Conservation (phyloP, 2,888 invertebrate species). For the Proisotoma minuta region DNA sequence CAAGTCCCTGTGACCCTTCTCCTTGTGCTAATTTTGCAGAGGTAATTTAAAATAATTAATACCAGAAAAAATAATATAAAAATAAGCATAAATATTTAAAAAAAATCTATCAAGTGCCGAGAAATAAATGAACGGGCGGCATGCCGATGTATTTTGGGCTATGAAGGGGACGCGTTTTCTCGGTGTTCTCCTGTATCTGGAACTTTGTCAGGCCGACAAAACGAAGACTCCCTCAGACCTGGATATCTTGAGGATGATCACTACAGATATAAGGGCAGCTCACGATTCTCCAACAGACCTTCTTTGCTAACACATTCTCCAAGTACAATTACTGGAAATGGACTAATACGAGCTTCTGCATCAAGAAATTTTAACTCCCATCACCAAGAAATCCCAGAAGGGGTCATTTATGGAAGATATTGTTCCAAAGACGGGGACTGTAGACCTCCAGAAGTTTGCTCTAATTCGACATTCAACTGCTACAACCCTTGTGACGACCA, state of each 20-base stretch:
- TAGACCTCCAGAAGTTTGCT: constrained; percentile 23
- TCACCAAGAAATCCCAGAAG: no score
- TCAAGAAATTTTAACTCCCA: no score
- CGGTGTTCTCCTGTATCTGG: neutral
- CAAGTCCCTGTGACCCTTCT: constrained; percentile 3
- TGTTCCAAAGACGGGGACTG: constrained; percentile 14
- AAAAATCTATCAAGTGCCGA: no score
- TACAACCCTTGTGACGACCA: constrained; percentile 25
- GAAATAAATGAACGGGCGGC: neutral
- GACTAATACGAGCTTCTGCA: no score
- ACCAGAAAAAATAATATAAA: no score
- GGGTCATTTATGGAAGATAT: neutral
- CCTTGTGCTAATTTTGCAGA: constrained; percentile 12
- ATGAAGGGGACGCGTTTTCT: constrained; percentile 5
- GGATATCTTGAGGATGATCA: neutral
- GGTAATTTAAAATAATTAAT: no score
- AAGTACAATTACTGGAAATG: no score
- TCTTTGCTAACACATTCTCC: neutral
- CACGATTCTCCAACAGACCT: neutral
- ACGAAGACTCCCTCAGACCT: neutral
- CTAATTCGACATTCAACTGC: constrained; percentile 21
- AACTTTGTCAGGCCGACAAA: neutral
- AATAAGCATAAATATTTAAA: no score
- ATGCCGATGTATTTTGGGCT: constrained; percentile 10
- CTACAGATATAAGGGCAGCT: neutral